These are phyloP conservation scores for Nothocercus julius DNA, from an alignment of 2,113 vertebrate species.

Conservation along the genomic window DNA sequence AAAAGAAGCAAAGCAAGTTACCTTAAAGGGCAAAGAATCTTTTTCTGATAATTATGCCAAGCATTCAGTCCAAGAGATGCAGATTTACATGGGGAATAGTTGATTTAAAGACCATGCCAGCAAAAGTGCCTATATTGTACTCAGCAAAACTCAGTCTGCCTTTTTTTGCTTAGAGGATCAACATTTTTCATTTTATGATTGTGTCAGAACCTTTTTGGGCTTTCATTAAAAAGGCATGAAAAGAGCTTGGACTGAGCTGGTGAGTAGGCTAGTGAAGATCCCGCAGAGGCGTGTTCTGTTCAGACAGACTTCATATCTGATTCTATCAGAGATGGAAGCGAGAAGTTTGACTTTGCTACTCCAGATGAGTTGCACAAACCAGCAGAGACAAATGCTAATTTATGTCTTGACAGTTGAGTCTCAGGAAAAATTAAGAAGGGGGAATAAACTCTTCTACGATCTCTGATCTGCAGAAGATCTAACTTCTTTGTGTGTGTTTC, in stretches of 20 bases:
- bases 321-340: background rate
- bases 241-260: background rate
- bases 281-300: background rate
- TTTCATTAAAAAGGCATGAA: background rate
- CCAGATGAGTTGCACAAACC: background rate
- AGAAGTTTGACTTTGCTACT: background rate
- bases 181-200: background rate
- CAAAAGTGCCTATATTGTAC: background rate
- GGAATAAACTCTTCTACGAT: background rate
- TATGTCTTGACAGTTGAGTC: conserved; percentile 2
- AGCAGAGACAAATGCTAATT: conserved; percentile 36
- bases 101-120: background rate
- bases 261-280: conserved; percentile 17
- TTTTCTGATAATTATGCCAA: background rate
- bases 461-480: conserved; percentile 41
- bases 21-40: background rate
- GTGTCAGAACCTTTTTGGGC: conserved; percentile 12
- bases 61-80: background rate
- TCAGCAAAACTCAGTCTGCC: background rate
- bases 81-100: background rate
- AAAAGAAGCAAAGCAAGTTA: background rate
- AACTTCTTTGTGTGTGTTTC: conserved; percentile 32
- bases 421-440: conserved; percentile 14
- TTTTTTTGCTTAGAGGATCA: background rate
- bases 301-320: background rate